Percentiles rank a stretch among this genome's conserved stretches.
These are phyloP conservation scores for Lepidostoma basale DNA, from an alignment of 1,140 invertebrate genomes.

Conservation along the genomic window DNA sequence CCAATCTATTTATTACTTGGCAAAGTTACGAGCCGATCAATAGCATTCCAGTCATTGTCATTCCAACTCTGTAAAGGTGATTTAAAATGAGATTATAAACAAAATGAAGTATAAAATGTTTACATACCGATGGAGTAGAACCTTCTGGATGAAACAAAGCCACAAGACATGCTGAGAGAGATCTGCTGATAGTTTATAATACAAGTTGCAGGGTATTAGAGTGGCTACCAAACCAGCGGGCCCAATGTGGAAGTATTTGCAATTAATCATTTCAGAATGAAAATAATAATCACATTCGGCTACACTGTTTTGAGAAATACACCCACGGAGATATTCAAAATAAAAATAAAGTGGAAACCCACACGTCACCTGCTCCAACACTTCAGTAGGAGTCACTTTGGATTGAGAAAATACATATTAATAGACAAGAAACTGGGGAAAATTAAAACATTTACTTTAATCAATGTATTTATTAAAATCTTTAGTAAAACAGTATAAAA, in stretches of 20 bases:
- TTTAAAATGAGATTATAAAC: conserved; percentile 35
- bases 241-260: not conserved
- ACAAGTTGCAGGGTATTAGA: conserved; percentile 31
- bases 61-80: conserved; percentile 36
- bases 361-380: conserved; percentile 10
- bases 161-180: conserved; percentile 30
- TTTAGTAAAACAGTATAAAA: conserved; percentile 31
- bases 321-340: conserved; percentile 14
- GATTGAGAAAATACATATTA: conserved; percentile 1
- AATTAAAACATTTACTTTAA: conserved; percentile 9
- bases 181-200: conserved; percentile 20
- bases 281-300: not conserved
- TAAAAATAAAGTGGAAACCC: conserved; percentile 1
- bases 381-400: not conserved
- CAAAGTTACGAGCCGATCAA: conserved; percentile 30
- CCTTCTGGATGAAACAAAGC: conserved; percentile 31
- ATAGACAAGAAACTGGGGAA: not conserved
- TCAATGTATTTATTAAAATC: conserved; percentile 19
- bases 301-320: not conserved
- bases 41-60: conserved; percentile 35
- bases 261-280: not conserved
- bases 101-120: conserved; percentile 35
- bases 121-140: conserved; percentile 29
- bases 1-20: conserved; percentile 35
- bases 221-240: not conserved